These are phyloP conservation scores for Pyrochroa serraticornis DNA, from an alignment of 2,888 invertebrate species.

Conservation along the genomic window DNA sequence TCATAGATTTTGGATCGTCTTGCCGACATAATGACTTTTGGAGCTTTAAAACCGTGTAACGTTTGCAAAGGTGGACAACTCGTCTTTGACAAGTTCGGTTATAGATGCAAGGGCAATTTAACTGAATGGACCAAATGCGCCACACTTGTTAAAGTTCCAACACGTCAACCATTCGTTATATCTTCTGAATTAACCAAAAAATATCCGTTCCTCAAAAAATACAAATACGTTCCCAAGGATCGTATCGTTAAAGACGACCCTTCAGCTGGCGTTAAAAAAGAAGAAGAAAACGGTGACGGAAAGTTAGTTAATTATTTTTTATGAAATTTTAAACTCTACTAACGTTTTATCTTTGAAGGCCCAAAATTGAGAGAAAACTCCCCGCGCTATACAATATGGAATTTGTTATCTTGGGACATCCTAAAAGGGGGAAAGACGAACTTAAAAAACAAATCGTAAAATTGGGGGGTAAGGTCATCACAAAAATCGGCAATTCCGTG, in stretches of 20 bases:
- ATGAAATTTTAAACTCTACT: conserved; percentile 5
- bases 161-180: conserved; percentile 71
- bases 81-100: conserved; percentile 73
- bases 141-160: conserved; percentile 71
- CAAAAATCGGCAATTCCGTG: conserved; percentile 67
- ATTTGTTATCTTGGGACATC: conserved; percentile 70
- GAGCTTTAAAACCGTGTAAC: conserved; percentile 76
- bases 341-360: conserved; percentile 55
- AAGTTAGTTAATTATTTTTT: conserved; percentile 45
- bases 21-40: conserved; percentile 89
- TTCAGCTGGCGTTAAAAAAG: conserved; percentile 60
- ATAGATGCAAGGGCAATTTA: conserved; percentile 76
- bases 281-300: conserved; percentile 45
- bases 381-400: conserved; percentile 79
- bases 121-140: conserved; percentile 92
- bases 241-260: conserved; percentile 65
- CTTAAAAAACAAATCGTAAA: conserved; percentile 72
- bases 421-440: conserved; percentile 64
- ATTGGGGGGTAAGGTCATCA: conserved; percentile 77
- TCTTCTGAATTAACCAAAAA: conserved; percentile 66
- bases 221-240: conserved; percentile 64
- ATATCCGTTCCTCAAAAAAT: conserved; percentile 65
- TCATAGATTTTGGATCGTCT: conserved; percentile 76
- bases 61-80: conserved; percentile 81
- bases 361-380: conserved; percentile 68